Evolutionary conservation across 2,888 invertebrate species (phyloP), one percentile per base, ranked within the genome.

Genomic region (Atrina japonica): DNA sequence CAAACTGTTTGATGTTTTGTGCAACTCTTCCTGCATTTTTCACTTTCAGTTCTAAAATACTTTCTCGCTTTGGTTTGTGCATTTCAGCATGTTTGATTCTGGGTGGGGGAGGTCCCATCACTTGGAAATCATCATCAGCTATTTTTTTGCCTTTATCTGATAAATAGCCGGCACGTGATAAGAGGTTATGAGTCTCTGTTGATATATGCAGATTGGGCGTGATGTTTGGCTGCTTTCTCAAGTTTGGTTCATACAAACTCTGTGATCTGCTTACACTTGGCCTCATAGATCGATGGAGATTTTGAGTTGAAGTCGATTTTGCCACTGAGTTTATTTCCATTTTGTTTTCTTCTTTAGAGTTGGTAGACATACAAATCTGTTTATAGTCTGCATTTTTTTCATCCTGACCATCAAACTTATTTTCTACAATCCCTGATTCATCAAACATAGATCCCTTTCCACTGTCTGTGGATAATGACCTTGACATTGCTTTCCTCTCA

Each of bases 141-240:
- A 59, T 29, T 5, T 18, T 50, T 25, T 59, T 45, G 70, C 56
- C 68, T 63, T 56, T 83, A 70, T 21, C 76, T 71, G 45, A 58
- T 30, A 86, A 72, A 68, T 83, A 86, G 3, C 88, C 87, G 50
- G 86, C 88, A 60, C 86, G 77, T 6, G 86, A 79, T 47, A 88
- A 66, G 18, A 88, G 64, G 29, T 83, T 85, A 52, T 86, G 85
- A 7, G 87, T 87, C 43, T 87, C 86, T 35, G 79, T 74, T 2
- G 83, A 83, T 27, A 88, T 84, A 61, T 84, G 83, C 21, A 88
- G 66, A 53, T 86, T 84, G 14, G 87, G 87, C 61, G 83, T 80
- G 43, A 75, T 49, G 63, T 69, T 77, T 49, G 66, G 60, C 23
- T 61, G 63, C 27, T 66, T 76, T 40, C 72, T 77, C n/a, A 59